Base-by-base conservation (phyloP, 2,888 invertebrate species). In the Parnassius mnemosyne region DNA sequence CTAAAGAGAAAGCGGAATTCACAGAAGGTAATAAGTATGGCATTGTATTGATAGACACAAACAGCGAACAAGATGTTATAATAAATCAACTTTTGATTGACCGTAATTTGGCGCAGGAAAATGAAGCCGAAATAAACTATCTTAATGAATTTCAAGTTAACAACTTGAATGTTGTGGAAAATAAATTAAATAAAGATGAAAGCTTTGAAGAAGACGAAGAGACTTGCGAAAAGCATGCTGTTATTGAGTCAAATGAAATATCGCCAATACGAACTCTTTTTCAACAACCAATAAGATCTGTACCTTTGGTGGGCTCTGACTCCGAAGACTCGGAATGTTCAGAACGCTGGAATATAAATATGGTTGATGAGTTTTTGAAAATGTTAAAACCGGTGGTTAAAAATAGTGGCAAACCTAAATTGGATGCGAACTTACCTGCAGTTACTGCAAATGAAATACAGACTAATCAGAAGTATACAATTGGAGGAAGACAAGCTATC, bases 1-100 rank as follows among this genome's bases (percentile, higher is more conserved):
- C 77, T 1, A 89, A 89, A 73, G 83, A 85, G 64, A 71, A 74
- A 25, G 79, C 87, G 0, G 70, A 78, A 52, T 71, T 76, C 34
- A 89, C 91, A 0, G 84, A 76, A 9, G 92, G 90, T 1, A 73
- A 85, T 55, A 93, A 89, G 72, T 93, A 93, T 75, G 87, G 85
- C 0, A 80, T 93, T 1, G 74, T 85, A 16, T 68, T 93, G 12
- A 79, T 93, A 56, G 93, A 93, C 66, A 92, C 91, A 1, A 83
- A 79, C 56, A 72, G 74, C 1, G 77, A 81, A 2, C 70, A 81
- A 50, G 87, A 91, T 66, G 57, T 89, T 3, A 67, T 92, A 5
- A 80, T 93, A n/a, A 93, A 93, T 69, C 77, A 86, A 63, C 67
- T 85, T 50, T 78, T 94, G 74, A 73, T 93, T 5, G 90, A 93